phyloP scores from a whole-genome alignment of 2,888 invertebrate species.

The Pollenia angustigena region DNA sequence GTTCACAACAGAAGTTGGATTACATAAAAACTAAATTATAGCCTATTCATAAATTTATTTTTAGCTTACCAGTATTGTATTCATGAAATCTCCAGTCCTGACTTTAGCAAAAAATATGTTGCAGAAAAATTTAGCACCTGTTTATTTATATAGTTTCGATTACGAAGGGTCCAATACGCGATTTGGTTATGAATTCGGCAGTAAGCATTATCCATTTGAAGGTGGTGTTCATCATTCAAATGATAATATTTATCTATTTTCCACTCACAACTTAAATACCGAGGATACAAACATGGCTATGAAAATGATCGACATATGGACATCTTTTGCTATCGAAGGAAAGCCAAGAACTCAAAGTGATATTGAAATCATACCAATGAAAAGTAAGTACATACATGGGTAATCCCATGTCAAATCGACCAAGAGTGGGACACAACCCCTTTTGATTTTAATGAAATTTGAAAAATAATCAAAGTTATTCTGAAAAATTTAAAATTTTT shows the following conservation, averaged over 20 bases:
- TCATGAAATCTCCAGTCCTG: slow-evolving; percentile 84
- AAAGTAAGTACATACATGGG: slow-evolving; percentile 71
- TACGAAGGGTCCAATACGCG: slow-evolving; percentile 84
- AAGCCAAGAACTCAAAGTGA: slow-evolving; percentile 75
- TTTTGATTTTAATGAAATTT: too few species aligned
- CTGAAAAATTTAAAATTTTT: too few species aligned
- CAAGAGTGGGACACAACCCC: too few species aligned
- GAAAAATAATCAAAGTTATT: too few species aligned
- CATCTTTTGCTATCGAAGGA: slow-evolving; percentile 83
- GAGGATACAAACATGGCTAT: slow-evolving; percentile 84
- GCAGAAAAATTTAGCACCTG: slow-evolving; percentile 77
- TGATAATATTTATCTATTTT: slow-evolving; percentile 87
- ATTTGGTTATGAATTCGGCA: slow-evolving; percentile 84
- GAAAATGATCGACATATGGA: slow-evolving; percentile 84
- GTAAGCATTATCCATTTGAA: slow-evolving; percentile 84
- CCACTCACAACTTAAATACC: slow-evolving; percentile 80
- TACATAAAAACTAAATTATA: neutral
- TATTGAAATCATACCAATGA: slow-evolving; percentile 68
- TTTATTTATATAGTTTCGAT: slow-evolving; percentile 85
- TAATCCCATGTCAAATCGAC: too few species aligned
- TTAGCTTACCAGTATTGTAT: slow-evolving; percentile 77
- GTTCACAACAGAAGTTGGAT: too few species aligned
- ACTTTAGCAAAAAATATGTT: slow-evolving; percentile 80
- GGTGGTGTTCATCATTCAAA: slow-evolving; percentile 86
- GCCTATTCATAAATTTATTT: neutral